Percentiles rank a stretch among this genome's conserved stretches.
Conservation (phyloP, 2,797 vertebrate genomes). For the Kryptolebias ocellatus region DNA sequence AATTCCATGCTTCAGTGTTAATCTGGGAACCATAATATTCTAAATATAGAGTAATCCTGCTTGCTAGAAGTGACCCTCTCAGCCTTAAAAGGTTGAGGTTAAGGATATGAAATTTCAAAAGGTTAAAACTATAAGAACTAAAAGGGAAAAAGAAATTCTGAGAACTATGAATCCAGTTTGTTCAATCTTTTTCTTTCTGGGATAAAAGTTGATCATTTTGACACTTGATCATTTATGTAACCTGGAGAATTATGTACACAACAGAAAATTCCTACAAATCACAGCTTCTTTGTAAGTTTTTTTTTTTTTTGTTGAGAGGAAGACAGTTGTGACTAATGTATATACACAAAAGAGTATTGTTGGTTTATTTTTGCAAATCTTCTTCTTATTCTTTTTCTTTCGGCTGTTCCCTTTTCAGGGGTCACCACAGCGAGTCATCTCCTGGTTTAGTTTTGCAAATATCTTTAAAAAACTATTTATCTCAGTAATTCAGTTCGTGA, state of each 20-base stretch:
- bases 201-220: rapidly evolving
- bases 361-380: not conserved
- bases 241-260: not conserved
- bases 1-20: not conserved
- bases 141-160: not conserved
- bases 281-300: not conserved
- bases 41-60: not conserved
- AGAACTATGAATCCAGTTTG: not conserved
- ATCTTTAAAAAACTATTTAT: not conserved
- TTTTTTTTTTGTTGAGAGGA: not conserved
- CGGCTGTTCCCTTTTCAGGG: too few relatives aligned
- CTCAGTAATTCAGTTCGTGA: too few relatives aligned
- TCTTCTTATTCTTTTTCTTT: too few relatives aligned
- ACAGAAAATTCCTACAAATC: not conserved
- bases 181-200: not conserved
- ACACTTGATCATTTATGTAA: not conserved
- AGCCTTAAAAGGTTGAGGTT: not conserved
- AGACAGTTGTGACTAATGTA: not conserved
- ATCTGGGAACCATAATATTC: not conserved
- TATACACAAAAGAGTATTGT: not conserved
- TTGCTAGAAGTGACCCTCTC: not conserved
- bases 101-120: not conserved
- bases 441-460: not conserved
- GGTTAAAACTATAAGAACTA: not conserved
- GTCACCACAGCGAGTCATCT: too few relatives aligned